A percentile compares a stretch with the other conserved stretches of the same genome.
Conservation (phyloP, 2,113 vertebrate species). For the Osmerus mordax region DNA sequence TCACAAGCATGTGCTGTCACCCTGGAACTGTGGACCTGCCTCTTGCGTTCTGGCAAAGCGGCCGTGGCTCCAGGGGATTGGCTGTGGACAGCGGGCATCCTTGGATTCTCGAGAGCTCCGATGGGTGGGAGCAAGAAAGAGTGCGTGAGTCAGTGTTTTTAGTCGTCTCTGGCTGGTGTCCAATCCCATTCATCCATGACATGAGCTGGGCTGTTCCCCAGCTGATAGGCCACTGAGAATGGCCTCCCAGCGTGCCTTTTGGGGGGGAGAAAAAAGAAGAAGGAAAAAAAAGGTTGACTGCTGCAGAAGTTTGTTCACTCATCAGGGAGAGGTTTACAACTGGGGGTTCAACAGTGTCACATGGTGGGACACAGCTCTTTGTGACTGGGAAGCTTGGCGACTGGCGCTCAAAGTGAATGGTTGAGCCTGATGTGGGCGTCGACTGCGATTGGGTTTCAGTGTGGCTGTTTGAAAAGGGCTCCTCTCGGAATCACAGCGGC, state of each 20-base stretch:
- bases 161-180: too few species aligned
- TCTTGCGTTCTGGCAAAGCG: conserved; percentile 32
- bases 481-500: not conserved
- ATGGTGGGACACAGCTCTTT: too few species aligned
- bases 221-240: too few species aligned
- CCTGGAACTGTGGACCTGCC: not conserved
- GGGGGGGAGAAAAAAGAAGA: not conserved
- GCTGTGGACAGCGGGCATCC: conserved; percentile 17
- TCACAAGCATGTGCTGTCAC: not conserved
- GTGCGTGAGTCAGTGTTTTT: too few species aligned
- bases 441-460: not conserved
- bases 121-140: not conserved
- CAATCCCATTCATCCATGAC: too few species aligned
- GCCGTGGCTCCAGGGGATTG: conserved; percentile 20
- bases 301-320: not conserved
- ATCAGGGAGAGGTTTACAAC: not conserved
- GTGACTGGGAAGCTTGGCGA: too few species aligned
- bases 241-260: too few species aligned
- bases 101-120: conserved; percentile 2
- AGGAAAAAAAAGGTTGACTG: not conserved
- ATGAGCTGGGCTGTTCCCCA: too few species aligned
- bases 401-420: too few species aligned
- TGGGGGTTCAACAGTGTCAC: too few species aligned
- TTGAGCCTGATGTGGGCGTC: not conserved
- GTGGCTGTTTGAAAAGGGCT: not conserved